Conservation (phyloP, 2,888 invertebrate genomes). For the Ochlodes sylvanus region DNA sequence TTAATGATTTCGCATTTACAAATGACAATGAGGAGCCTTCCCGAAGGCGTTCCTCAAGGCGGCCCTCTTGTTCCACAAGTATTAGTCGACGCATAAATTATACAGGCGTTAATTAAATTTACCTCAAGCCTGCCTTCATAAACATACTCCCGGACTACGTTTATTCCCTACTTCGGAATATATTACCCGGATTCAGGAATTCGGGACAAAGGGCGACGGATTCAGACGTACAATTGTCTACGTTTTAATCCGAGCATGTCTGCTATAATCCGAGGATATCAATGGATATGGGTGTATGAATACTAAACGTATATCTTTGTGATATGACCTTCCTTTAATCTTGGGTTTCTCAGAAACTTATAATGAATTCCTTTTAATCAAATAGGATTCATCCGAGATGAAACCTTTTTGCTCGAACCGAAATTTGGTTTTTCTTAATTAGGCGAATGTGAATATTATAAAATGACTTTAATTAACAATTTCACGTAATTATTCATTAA, state of each 20-base stretch:
- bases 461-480: neutral
- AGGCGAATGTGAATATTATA: neutral
- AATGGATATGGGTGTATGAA: constrained; percentile 17
- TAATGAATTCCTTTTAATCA: constrained; percentile 15
- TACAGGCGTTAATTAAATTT: constrained; percentile 47
- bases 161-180: constrained; percentile 23
- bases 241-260: constrained; percentile 35
- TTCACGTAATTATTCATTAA: no score
- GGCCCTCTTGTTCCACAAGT: constrained; percentile 8
- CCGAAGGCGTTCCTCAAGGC: constrained; percentile 22
- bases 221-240: constrained; percentile 35
- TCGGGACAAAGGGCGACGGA: constrained; percentile 31
- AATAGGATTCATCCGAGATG: neutral
- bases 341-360: constrained; percentile 4
- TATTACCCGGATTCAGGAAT: constrained; percentile 34
- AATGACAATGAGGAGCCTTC: constrained; percentile 9
- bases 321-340: constrained; percentile 17
- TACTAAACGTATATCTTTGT: constrained; percentile 4
- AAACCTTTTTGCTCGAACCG: neutral
- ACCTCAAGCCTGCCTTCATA: constrained; percentile 38
- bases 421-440: neutral
- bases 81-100: constrained; percentile 44
- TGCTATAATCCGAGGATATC: constrained; percentile 31
- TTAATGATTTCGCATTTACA: constrained; percentile 7
- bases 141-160: constrained; percentile 25